Evolutionary conservation across 2,113 vertebrate species (phyloP).

Genomic region (Podilymbus podiceps): DNA sequence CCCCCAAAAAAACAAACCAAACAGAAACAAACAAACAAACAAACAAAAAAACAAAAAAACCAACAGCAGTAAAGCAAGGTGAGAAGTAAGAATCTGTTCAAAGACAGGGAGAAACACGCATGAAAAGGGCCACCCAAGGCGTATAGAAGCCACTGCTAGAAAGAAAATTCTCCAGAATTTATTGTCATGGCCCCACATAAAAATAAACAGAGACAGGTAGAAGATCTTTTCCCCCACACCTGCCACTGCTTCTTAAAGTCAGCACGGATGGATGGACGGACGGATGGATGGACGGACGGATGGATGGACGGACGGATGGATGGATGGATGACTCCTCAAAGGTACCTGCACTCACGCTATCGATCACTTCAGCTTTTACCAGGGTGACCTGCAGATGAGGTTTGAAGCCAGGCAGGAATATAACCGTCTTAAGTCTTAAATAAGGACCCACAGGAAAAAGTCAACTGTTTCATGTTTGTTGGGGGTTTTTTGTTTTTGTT

Average conservation of each 20-base stretch:
- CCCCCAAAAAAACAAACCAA: too few species aligned
- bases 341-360: accelerated
- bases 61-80: background rate
- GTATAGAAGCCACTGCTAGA: background rate
- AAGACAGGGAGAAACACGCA: background rate
- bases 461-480: background rate
- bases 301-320: too few species aligned
- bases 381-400: background rate
- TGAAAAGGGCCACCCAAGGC: background rate
- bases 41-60: background rate
- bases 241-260: background rate
- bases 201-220: background rate
- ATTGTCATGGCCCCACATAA: background rate
- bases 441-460: background rate
- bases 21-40: too few species aligned
- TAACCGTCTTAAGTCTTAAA: background rate
- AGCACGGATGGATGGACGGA: too few species aligned
- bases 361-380: background rate
- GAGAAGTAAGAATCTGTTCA: background rate
- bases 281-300: too few species aligned
- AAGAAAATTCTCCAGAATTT: background rate
- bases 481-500: too few species aligned
- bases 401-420: background rate
- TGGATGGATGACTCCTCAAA: background rate
- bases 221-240: background rate